These are phyloP conservation scores for Cosmorhoe ocellata DNA, from an alignment of 2,888 invertebrate species.

Conservation along the genomic window DNA sequence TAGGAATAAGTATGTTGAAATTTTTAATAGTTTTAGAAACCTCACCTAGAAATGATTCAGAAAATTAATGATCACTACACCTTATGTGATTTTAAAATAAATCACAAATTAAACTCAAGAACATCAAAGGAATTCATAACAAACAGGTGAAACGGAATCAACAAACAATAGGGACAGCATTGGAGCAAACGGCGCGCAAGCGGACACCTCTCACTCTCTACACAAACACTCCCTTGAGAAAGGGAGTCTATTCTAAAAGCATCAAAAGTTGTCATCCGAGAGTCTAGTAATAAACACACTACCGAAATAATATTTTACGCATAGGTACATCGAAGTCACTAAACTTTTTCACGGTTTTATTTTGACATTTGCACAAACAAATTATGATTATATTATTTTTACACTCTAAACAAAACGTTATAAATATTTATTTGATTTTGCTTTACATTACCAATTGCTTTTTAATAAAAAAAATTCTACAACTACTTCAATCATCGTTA, in stretches of 20 bases:
- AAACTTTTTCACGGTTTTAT: background rate
- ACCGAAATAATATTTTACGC: no score
- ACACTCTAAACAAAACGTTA: no score
- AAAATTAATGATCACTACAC: no score
- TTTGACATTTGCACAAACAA: background rate
- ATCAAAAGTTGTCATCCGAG: background rate
- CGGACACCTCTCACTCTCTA: conserved; percentile 54
- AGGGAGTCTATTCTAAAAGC: conserved; percentile 29
- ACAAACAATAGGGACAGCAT: conserved; percentile 50
- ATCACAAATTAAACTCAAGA: conserved; percentile 35
- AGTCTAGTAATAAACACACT: no score
- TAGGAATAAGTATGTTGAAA: background rate
- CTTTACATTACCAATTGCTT: background rate
- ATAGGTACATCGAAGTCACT: background rate
- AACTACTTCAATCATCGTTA: conserved; percentile 23
- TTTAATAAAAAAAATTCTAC: conserved; percentile 6
- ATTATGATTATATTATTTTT: no score
- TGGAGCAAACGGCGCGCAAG: conserved; percentile 46
- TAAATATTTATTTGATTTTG: background rate
- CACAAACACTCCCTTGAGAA: conserved; percentile 38
- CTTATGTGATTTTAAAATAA: conserved; percentile 26
- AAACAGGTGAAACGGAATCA: conserved; percentile 37
- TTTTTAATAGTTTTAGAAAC: no score
- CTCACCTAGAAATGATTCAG: no score
- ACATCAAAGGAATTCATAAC: conserved; percentile 15